A percentile compares a stretch with the other conserved stretches of the same genome.
These are phyloP conservation scores for Eulemur coronatus DNA, from an alignment of 2,797 vertebrate species.

Conservation along the genomic window DNA sequence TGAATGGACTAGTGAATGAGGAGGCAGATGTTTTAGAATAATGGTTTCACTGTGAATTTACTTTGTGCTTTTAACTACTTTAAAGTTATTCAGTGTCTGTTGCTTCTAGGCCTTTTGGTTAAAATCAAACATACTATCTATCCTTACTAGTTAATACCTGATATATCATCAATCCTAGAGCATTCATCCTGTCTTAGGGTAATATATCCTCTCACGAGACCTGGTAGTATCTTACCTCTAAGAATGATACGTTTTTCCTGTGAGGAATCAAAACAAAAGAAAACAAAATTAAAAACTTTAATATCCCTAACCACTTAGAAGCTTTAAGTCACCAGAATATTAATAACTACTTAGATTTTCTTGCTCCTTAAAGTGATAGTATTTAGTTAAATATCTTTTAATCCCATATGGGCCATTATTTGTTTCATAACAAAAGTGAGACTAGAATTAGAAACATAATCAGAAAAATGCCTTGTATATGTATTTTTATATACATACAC, in stretches of 20 bases:
- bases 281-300: background rate
- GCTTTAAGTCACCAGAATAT: slow-evolving; percentile 19
- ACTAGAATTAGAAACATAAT: background rate
- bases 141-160: background rate
- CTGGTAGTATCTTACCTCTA: background rate
- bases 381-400: slow-evolving; percentile 35
- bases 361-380: slow-evolving; percentile 16
- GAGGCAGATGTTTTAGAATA: background rate
- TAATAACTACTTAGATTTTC: slow-evolving; percentile 27
- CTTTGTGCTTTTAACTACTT: slow-evolving; percentile 28
- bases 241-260: background rate
- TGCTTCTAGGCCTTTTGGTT: background rate
- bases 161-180: background rate
- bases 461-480: background rate
- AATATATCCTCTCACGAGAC: background rate
- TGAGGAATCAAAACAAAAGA: background rate
- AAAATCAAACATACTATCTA: slow-evolving; percentile 5
- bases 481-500: slow-evolving; percentile 1
- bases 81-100: slow-evolving; percentile 25
- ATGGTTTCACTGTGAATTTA: slow-evolving; percentile 46
- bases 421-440: slow-evolving; percentile 1
- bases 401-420: background rate
- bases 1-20: background rate
- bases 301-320: background rate
- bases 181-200: background rate